Base-by-base conservation (phyloP, 2,888 invertebrate species). In the Xiphydria camelus region DNA sequence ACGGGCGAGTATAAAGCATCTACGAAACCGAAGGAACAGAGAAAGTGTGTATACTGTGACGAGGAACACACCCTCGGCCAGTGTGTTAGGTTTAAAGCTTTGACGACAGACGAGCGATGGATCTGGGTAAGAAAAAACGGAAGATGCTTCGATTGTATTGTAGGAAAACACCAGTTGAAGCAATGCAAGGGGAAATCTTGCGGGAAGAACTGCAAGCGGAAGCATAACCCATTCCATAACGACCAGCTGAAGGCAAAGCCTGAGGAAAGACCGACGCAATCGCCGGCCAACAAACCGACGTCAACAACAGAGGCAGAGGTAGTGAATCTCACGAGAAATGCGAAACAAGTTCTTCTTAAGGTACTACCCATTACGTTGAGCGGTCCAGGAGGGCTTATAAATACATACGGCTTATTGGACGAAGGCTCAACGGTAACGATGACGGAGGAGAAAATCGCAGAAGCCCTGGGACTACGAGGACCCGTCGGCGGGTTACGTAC, bases 341-440 rank as follows among this genome's bases (percentile, higher is more conserved):
- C n/a, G 32, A 32, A 9, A 10, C n/a, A 18, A 4, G 18, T 45
- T 9, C 37, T 48, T 2, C 31, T 45, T 18, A 48, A 48, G 15
- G 23, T 45, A 2, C 7, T 44, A n/a, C 44, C 41, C 2, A 40
- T 48, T 1, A n/a, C 6, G 7, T n/a, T 48, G 36, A 7, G 19
- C 4, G 45, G 47, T 0, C 19, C 41, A 2, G 33, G 20, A 7
- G 17, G 17, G 5, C 7, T 22, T 19, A 10, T 46, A 0, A 9
- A 32, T 4, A 46, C 42, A 1, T 42, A 37, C 15, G 49, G 49
- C 4, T 17, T 51, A 7, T 17, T 51, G 2, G 51, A 51, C 32
- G 51, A n/a, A n/a, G n/a, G n/a, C n/a, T n/a, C n/a, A n/a, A 49
- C 53, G 2, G 36, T 51, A 4, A 40, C 50, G 3, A 18, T 50